These are phyloP conservation scores for Drosophila bocki DNA, from an alignment of 1,140 invertebrate species.

Conservation along the genomic window DNA sequence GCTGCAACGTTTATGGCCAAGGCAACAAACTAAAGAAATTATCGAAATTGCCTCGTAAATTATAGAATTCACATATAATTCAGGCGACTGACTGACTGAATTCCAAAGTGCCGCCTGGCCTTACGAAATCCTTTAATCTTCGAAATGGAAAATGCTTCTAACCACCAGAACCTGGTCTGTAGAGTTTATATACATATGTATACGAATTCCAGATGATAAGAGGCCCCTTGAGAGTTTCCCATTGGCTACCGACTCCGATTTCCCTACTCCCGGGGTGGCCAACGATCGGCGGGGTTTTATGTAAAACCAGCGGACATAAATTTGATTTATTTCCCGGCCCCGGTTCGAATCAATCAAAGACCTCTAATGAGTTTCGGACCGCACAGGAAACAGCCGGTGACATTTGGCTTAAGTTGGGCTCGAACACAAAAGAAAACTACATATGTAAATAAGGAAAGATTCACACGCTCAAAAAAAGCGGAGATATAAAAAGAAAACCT, in stretches of 20 bases:
- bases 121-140: conserved; percentile 56
- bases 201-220: conserved; percentile 11
- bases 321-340: conserved; percentile 73
- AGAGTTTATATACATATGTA: background rate
- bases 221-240: conserved; percentile 23
- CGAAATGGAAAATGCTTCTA: conserved; percentile 24
- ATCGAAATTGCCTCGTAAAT: conserved; percentile 79
- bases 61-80: conserved; percentile 62
- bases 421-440: background rate
- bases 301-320: conserved; percentile 63
- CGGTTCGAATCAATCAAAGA: conserved; percentile 68
- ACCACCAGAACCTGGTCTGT: background rate
- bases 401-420: conserved; percentile 56
- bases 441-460: conserved; percentile 36
- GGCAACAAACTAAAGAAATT: conserved; percentile 63
- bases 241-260: conserved; percentile 4
- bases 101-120: conserved; percentile 41
- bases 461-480: conserved; percentile 61
- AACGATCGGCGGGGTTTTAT: conserved; percentile 26
- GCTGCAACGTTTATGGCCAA: conserved; percentile 68
- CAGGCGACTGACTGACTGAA: conserved; percentile 14
- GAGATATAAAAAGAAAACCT: conserved; percentile 13
- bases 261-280: conserved; percentile 17
- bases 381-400: conserved; percentile 67
- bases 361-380: conserved; percentile 50